Conservation (phyloP, 2,113 vertebrate genomes). For the Pelecanus crispus region DNA sequence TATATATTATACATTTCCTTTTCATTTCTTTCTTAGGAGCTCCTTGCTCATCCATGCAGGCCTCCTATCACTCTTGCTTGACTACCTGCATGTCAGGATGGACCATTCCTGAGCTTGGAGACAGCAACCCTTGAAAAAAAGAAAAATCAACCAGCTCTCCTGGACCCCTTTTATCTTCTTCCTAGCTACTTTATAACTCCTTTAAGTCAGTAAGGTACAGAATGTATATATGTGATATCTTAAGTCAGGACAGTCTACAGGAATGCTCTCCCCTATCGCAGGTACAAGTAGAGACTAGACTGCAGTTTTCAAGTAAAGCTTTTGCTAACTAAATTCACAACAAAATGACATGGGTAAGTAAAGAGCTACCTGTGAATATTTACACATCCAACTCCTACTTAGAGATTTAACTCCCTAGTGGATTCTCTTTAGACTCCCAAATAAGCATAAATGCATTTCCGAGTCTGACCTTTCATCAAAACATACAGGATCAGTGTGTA, state of each 20-base stretch:
- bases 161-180: background rate
- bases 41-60: background rate
- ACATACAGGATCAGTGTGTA: background rate
- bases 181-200: background rate
- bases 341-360: background rate
- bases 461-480: conserved; percentile 14
- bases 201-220: background rate
- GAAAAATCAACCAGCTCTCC: background rate
- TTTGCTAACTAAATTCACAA: background rate
- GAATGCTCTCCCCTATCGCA: background rate
- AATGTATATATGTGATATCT: background rate
- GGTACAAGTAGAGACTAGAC: background rate
- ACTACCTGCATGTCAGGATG: background rate
- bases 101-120: background rate
- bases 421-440: background rate
- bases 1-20: accelerated
- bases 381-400: background rate
- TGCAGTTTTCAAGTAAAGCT: background rate
- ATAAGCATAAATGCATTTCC: background rate
- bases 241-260: background rate
- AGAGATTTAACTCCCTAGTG: background rate
- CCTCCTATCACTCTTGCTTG: background rate
- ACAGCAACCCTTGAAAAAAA: background rate
- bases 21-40: background rate
- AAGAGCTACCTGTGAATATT: background rate